phyloP scores from a whole-genome alignment of 23 tunicate genomes.

The Ascidia mentula region DNA sequence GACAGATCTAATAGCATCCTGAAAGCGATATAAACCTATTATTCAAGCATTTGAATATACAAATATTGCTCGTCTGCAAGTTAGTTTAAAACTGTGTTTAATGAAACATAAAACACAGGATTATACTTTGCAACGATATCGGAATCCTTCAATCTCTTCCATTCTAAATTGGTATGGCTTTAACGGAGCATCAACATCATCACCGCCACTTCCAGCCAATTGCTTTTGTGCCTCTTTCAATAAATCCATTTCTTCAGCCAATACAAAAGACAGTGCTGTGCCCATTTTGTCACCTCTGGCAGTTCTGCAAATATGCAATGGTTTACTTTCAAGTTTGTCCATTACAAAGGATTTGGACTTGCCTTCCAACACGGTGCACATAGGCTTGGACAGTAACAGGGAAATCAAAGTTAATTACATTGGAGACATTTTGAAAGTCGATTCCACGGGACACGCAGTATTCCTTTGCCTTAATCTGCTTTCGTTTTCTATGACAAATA shows the following conservation, averaged over 20 bases:
- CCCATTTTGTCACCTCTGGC: conserved; percentile 77
- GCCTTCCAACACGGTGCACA: conserved; percentile 87
- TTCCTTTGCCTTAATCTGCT: conserved; percentile 38
- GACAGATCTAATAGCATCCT: conserved; percentile 55
- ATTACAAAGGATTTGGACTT: neutral
- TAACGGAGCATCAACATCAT: conserved; percentile 32
- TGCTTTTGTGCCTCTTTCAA: conserved; percentile 43
- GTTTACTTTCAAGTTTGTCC: neutral
- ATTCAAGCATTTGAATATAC: neutral
- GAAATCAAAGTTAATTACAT: conserved; percentile 91
- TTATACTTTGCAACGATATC: conserved; percentile 75
- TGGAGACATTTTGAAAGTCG: conserved; percentile 71
- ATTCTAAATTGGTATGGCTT: conserved; percentile 72
- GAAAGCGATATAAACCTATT: neutral
- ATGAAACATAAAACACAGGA: neutral
- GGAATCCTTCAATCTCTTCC: conserved; percentile 84
- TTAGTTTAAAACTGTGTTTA: too few relatives aligned
- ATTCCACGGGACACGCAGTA: conserved; percentile 87
- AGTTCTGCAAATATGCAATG: conserved; percentile 47
- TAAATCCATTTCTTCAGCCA: conserved; percentile 47
- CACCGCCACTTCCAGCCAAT: conserved; percentile 33
- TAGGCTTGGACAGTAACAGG: conserved; percentile 49
- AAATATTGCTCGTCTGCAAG: too few relatives aligned
- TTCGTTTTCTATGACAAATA: conserved; percentile 26
- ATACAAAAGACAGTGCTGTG: conserved; percentile 82